These are phyloP conservation scores for Cariama cristata DNA, from an alignment of 2,113 vertebrate genomes.

Conservation along the genomic window DNA sequence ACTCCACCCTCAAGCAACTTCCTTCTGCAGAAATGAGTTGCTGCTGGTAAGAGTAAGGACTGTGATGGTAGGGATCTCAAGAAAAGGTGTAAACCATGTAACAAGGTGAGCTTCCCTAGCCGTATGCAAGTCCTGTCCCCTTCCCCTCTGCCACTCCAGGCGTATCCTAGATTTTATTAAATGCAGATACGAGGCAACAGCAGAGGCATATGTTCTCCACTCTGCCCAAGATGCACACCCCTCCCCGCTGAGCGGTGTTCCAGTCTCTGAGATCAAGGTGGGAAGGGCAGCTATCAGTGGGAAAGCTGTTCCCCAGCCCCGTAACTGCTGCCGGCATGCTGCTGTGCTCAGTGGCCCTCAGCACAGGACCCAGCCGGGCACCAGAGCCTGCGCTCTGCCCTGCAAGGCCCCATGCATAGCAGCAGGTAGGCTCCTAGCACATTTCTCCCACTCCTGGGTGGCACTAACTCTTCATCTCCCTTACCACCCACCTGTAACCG, in stretches of 20 bases:
- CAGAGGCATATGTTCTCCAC: rapidly evolving
- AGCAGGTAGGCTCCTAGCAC: background rate
- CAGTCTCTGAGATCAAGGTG: rapidly evolving
- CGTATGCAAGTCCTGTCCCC: rapidly evolving
- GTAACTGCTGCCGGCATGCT: rapidly evolving
- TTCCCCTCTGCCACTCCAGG: background rate
- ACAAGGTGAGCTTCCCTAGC: background rate
- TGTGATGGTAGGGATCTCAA: background rate
- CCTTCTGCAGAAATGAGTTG: background rate
- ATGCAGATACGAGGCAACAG: rapidly evolving
- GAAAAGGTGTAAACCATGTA: rapidly evolving
- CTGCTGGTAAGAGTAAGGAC: background rate
- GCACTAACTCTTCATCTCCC: too few relatives aligned
- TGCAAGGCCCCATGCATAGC: rapidly evolving
- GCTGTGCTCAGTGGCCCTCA: too few relatives aligned
- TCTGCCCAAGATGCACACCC: background rate
- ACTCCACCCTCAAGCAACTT: background rate
- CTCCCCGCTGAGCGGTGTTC: background rate
- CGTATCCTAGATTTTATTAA: background rate
- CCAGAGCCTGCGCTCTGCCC: rapidly evolving
- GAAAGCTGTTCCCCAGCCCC: background rate
- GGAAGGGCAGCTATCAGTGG: rapidly evolving
- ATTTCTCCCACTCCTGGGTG: too few relatives aligned
- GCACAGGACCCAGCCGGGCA: rapidly evolving
- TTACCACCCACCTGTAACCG: rapidly evolving